These are phyloP conservation scores for Urocyon cinereoargenteus DNA, from an alignment of 2,797 vertebrate genomes.

Conservation along the genomic window DNA sequence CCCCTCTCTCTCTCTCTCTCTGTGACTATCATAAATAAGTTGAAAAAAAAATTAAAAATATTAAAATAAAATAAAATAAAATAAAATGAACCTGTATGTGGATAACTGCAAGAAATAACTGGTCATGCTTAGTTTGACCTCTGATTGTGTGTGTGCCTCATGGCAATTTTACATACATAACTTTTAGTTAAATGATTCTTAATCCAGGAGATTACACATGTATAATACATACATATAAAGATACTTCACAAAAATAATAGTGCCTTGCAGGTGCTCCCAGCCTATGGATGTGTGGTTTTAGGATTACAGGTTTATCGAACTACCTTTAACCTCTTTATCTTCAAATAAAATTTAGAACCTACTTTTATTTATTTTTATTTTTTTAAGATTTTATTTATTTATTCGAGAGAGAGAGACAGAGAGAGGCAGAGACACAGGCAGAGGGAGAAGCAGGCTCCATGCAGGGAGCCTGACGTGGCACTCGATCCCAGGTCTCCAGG, in stretches of 20 bases:
- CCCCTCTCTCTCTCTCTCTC: too few species aligned
- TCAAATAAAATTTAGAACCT: constrained; percentile 26
- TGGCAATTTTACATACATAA: neutral
- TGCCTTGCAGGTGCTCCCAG: neutral
- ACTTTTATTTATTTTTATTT: neutral
- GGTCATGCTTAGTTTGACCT: neutral
- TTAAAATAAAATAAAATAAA: too few species aligned
- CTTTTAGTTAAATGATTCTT: neutral
- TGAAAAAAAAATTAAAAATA: too few species aligned
- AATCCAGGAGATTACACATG: neutral
- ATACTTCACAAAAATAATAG: neutral
- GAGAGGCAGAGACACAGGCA: too few species aligned
- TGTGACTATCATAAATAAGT: too few species aligned
- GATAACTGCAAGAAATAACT: constrained; percentile 2
- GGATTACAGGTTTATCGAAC: neutral
- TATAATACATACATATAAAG: neutral
- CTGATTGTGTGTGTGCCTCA: neutral
- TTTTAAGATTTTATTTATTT: too few species aligned
- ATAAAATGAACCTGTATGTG: neutral
- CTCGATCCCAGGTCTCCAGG: too few species aligned
- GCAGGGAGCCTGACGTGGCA: too few species aligned
- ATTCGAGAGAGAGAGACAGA: too few species aligned
- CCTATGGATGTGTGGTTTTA: neutral
- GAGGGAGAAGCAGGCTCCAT: too few species aligned
- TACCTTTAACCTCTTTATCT: constrained; percentile 39